Base-by-base conservation (phyloP, 2,888 invertebrate species). In the Drosophila diplacantha region DNA sequence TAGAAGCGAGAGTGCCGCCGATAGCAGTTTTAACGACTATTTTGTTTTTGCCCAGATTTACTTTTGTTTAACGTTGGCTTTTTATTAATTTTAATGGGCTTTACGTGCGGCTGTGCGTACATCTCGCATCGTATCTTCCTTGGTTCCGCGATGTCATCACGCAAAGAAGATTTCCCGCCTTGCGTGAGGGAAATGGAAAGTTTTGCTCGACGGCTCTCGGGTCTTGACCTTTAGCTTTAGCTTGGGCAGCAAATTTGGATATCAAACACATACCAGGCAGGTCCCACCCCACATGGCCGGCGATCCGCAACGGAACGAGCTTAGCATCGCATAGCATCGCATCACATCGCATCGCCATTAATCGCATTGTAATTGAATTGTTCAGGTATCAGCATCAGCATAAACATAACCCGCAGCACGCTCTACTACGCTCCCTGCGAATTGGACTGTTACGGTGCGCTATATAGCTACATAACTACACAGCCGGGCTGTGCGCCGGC, bases 161-260 rank as follows among this genome's bases (percentile, higher is more conserved):
- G 81, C 83, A 71, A 71, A 83, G 74, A 75, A 73, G 64, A 74
- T 74, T 82, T 74, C 70, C 60, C 68, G 69, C 72, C 67, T 76
- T 62, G 76, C 73, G 70, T 72, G 69, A 51, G 67, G 67, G 77
- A 85, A 86, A 85, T 85, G 79, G 86, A 85, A 86, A 85, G 86
- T 85, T 83, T 71, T 71, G 22, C 5, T 20, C 5, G 31, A 26
- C 52, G 52, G 64, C 5, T 12, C 29, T 12, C 11, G 41, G 39
- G 58, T 71, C 57, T 70, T 76, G 71, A 76, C 74, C 74, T 76
- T 74, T 73, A 46, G 59, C 39, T 22, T 22, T 22, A 20, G 47
- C 46, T 31, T 54, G 38, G 57, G n/a, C 43, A 31, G 44, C 44
- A 16, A 32, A 29, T 58, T 59, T 59, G 58, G 35, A n/a, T 37